Evolutionary conservation across 2,888 invertebrate species (phyloP), one percentile per base, ranked within the genome.

Genomic region (Drosophila atroscutellata): DNA sequence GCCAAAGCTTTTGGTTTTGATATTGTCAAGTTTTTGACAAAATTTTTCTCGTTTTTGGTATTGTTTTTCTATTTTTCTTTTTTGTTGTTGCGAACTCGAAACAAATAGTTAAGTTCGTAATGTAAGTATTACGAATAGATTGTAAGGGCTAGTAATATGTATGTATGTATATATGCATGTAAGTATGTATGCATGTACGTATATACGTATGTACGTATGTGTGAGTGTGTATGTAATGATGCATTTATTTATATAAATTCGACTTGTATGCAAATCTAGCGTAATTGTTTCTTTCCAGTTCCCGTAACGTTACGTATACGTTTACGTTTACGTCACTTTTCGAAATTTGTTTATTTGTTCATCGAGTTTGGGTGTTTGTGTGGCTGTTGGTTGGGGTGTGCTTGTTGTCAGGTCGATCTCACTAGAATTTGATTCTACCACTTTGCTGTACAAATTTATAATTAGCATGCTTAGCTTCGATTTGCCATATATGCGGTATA

Each of bases 221-320:
- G 28, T 28, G 54, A 60, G 55, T 72, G 50, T 64, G 47, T 47
- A 24, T 62, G 49, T 71, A 36, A 75, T 52, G 68, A 62, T 83
- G 56, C 72, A 60, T 80, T 72, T 83, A 81, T 77, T 55, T 79
- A 89, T 88, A 90, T 86, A 86, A 86, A 86, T 86, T 86, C 86
- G 86, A 86, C 90, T 90, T 81, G 91, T 87, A 89, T 90, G 90
- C 91, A 82, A 85, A 87, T 90, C 77, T 90, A 90, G 90, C 90
- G 74, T 88, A 74, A 80, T 74, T 77, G 64, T 82, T 80, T 75
- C 59, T 60, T 54, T 81, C 36, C 72, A 24, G 15, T 64, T 51
- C 60, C 36, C 34, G 20, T 30, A 18, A 54, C 54, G 26, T 26
- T 13, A 36, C 36, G 8, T 26, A n/a, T 36, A 54, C 54, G 36